Conservation (phyloP, 1,140 invertebrate genomes). For the Euwallacea similis region DNA sequence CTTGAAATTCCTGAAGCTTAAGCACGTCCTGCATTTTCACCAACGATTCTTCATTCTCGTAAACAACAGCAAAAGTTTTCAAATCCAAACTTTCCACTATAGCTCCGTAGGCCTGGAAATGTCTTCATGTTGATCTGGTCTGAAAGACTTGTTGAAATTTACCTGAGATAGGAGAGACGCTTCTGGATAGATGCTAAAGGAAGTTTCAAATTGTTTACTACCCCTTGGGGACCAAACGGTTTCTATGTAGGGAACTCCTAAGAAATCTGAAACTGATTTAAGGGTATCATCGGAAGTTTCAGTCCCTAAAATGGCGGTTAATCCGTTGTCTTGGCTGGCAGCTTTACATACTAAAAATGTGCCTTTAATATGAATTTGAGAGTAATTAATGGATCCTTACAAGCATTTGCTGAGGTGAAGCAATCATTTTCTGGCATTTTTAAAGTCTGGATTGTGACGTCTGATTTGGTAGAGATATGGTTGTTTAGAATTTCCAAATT, state of each 20-base stretch:
- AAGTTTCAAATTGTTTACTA: not conserved
- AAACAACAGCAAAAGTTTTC: conserved; percentile 79
- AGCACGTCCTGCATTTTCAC: conserved; percentile 83
- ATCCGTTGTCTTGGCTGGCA: not conserved
- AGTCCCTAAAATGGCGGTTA: not conserved
- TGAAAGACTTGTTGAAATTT: not conserved
- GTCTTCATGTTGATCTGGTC: not conserved
- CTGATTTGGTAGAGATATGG: not conserved
- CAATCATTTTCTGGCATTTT: not conserved
- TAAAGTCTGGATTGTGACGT: not conserved
- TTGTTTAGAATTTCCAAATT: not conserved
- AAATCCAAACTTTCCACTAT: conserved; percentile 75
- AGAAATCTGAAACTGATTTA: not conserved
- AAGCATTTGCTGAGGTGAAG: not conserved
- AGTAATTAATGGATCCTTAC: not conserved
- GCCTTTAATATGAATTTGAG: not conserved
- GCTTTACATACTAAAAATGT: not conserved
- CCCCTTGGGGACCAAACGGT: conserved; percentile 13
- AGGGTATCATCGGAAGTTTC: not conserved
- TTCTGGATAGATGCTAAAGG: conserved; percentile 32
- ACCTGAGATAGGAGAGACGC: conserved; percentile 17
- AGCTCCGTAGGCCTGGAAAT: conserved; percentile 55
- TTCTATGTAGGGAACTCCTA: conserved; percentile 22
- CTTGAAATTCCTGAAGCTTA: conserved; percentile 60
- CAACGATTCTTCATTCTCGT: conserved; percentile 77